These are phyloP conservation scores for Casuarius casuarius DNA, from an alignment of 2,113 vertebrate species.

Conservation along the genomic window DNA sequence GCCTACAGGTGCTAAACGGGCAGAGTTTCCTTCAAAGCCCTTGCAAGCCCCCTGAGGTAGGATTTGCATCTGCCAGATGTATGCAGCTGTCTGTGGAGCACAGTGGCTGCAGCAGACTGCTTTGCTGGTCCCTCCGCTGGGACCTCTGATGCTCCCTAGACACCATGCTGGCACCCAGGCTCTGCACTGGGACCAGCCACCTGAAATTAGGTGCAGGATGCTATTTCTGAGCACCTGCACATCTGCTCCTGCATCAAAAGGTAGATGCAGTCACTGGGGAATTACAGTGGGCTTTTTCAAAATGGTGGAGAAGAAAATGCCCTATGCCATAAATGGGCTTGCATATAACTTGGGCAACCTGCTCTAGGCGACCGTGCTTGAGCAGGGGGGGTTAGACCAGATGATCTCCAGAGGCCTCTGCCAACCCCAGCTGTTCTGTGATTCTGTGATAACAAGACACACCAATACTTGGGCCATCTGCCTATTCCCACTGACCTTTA, in stretches of 20 bases:
- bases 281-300: background rate
- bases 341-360: too few species aligned
- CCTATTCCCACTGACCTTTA: background rate
- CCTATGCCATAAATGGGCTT: background rate
- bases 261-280: background rate
- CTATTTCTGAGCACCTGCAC: background rate
- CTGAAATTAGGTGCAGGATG: background rate
- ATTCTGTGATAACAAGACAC: background rate
- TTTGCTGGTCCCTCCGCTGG: too few species aligned
- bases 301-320: background rate
- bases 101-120: too few species aligned
- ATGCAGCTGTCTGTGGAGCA: too few species aligned
- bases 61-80: too few species aligned
- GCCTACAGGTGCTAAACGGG: too few species aligned
- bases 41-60: too few species aligned
- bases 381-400: background rate
- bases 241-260: background rate
- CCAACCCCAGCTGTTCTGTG: background rate
- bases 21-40: too few species aligned
- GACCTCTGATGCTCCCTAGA: too few species aligned
- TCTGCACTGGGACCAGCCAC: too few species aligned
- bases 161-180: too few species aligned
- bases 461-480: background rate
- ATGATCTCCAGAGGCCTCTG: background rate
- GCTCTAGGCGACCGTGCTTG: background rate